These are phyloP conservation scores for Phyllostomus hastatus DNA, from an alignment of 2,113 vertebrate species.

Conservation along the genomic window DNA sequence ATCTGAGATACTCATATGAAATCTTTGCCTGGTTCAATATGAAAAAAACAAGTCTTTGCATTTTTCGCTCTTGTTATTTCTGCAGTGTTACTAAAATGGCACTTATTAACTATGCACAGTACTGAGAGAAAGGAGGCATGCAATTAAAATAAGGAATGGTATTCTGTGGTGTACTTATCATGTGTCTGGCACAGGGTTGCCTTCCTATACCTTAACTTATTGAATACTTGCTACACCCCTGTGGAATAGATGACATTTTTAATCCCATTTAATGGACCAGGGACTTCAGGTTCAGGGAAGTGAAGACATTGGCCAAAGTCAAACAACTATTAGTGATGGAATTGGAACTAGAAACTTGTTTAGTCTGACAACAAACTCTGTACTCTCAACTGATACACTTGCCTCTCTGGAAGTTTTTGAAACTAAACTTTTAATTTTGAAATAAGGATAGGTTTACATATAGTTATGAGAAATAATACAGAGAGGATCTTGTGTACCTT, in stretches of 20 bases:
- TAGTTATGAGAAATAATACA: background rate
- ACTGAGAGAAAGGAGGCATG: background rate
- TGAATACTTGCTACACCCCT: background rate
- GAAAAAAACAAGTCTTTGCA: background rate
- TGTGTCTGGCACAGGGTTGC: background rate
- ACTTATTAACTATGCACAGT: background rate
- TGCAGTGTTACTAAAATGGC: background rate
- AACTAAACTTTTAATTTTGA: background rate
- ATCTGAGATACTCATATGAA: background rate
- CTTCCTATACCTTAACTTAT: background rate
- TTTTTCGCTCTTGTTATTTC: constrained; percentile 9
- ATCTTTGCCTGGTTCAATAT: background rate
- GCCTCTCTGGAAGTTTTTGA: background rate
- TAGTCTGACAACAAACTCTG: background rate
- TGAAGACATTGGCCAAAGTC: background rate
- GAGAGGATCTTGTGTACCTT: background rate
- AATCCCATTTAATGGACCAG: background rate
- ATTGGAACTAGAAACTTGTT: background rate
- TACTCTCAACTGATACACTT: background rate
- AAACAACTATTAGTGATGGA: background rate
- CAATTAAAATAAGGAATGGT: background rate
- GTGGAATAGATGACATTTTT: background rate
- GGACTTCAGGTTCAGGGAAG: background rate
- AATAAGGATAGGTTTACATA: background rate
- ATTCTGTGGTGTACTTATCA: background rate